Evolutionary conservation across 2,888 invertebrate genomes (phyloP), one percentile per base, ranked within the genome.

Genomic region (Coenonympha glycerion): DNA sequence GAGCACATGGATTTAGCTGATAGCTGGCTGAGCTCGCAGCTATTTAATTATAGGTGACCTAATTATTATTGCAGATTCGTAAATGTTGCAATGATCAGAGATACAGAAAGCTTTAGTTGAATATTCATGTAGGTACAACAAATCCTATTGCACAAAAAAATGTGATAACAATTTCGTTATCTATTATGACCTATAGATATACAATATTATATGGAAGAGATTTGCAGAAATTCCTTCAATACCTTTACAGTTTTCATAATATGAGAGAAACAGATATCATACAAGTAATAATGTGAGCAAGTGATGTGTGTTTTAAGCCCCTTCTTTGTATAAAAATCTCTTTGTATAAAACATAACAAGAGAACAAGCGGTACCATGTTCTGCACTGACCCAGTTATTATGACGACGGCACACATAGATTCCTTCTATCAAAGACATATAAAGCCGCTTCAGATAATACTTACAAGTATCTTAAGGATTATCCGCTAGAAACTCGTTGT

Each of bases 351-450:
- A 26, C n/a, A n/a, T n/a, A n/a, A n/a, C n/a, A 40, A 26, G 40
- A 40, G 4, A 26, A 16, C 18, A 30, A 31, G 24, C n/a, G 6
- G 30, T 11, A 8, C 11, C 8, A 8, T 21, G 6, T 11, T 6
- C 30, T 28, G 26, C 11, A n/a, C 5, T 33, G 22, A 31, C 33
- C 44, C 44, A 44, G 33, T 22, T 44, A 15, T 22, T 44, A 33
- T 44, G 44, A 44, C 31, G 24, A 44, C 22, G 22, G 11, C 33
- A 44, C 33, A 33, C 33, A 44, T 44, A 44, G 31, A 44, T 44
- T 33, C 33, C 31, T 44, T 44, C 33, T 44, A 44, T 44, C 44
- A 22, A 22, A 33, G 19, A 22, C 44, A 6, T 33, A 44, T 33
- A 44, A 44, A 22, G 31, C 31, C 21, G 19, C 33, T 33, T 33